Evolutionary conservation across 2,888 invertebrate species (phyloP).

Genomic region (Pasiphila rectangulata): DNA sequence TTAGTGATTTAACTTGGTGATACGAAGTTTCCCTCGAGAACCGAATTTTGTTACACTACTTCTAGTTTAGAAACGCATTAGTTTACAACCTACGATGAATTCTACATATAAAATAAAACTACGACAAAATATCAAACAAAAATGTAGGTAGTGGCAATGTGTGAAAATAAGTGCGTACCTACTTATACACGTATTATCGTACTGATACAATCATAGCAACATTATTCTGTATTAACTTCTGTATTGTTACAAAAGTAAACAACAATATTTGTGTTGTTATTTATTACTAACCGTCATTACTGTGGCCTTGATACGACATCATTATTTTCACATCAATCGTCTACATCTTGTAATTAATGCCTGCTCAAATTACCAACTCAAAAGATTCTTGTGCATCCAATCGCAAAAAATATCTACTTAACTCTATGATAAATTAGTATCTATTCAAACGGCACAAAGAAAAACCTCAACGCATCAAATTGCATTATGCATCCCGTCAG

Average conservation of each 20-base stretch:
- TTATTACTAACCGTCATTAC: constrained; percentile 52
- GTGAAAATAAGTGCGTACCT: too few species aligned
- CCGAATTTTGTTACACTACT: too few species aligned
- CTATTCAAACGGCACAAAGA: constrained; percentile 31
- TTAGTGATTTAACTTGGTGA: constrained; percentile 1
- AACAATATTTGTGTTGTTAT: constrained; percentile 50
- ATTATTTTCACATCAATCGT: constrained; percentile 61
- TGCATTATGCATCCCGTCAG: constrained; percentile 31
- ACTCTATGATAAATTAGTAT: constrained; percentile 30
- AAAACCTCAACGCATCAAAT: constrained; percentile 21
- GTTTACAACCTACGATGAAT: too few species aligned
- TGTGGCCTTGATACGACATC: constrained; percentile 65
- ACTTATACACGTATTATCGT: too few species aligned
- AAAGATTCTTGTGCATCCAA: constrained; percentile 40
- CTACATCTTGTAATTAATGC: constrained; percentile 44
- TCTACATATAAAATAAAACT: too few species aligned
- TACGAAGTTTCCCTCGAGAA: too few species aligned
- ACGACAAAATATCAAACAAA: too few species aligned
- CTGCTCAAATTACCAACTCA: constrained; percentile 49
- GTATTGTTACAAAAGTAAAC: constrained; percentile 17
- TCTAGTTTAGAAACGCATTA: too few species aligned
- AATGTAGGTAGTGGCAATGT: too few species aligned
- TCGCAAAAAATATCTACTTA: constrained; percentile 28
- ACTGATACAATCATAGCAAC: too few species aligned
- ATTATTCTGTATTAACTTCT: too few species aligned